These are phyloP conservation scores for Hemiscyllium ocellatum DNA, from an alignment of 2,113 vertebrate species.

Conservation along the genomic window DNA sequence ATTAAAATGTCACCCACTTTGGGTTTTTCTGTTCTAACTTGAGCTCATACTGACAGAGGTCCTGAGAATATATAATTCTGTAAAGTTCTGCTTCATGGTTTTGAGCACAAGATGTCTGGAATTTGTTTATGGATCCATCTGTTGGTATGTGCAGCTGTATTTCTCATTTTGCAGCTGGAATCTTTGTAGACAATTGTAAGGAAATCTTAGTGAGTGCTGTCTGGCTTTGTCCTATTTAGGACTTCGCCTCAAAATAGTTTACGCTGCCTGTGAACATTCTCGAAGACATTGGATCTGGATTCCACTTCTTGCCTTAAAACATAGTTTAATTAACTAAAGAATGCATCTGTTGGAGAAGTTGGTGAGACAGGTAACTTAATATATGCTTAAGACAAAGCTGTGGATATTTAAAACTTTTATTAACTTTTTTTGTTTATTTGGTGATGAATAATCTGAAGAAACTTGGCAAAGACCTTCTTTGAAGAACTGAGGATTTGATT, in stretches of 20 bases:
- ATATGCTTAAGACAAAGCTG: neutral
- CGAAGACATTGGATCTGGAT: neutral
- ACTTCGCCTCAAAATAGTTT: neutral
- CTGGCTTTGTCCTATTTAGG: neutral
- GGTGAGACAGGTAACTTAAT: neutral
- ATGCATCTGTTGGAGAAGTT: neutral
- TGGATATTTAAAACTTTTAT: neutral
- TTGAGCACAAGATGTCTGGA: neutral
- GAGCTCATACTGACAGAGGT: neutral
- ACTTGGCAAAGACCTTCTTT: neutral
- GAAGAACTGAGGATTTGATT: neutral
- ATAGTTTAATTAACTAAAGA: neutral
- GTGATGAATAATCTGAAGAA: neutral
- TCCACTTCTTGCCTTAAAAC: neutral
- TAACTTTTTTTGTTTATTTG: conserved; percentile 9
- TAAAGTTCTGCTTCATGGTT: neutral
- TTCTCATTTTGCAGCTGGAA: conserved; percentile 12
- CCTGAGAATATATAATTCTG: neutral
- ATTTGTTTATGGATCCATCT: conserved; percentile 2
- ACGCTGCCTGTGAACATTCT: neutral
- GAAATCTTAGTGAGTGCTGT: neutral
- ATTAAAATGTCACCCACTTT: neutral
- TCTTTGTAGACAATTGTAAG: neutral
- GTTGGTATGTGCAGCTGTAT: conserved; percentile 12
- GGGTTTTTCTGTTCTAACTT: neutral